Evolutionary conservation across 2,113 vertebrate species (phyloP).

Genomic region (Chitala chitala): DNA sequence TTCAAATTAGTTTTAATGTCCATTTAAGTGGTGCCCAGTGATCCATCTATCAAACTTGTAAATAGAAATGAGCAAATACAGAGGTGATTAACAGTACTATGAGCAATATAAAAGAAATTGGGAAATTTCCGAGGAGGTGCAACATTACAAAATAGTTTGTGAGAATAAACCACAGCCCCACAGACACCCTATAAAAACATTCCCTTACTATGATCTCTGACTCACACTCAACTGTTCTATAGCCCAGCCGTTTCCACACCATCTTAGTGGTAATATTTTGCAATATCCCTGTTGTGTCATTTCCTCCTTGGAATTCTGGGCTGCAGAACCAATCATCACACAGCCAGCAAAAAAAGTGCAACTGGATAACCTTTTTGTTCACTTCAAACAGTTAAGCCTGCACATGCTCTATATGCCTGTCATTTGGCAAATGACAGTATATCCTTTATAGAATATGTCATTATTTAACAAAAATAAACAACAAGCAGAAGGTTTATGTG

Average conservation of each 20-base stretch:
- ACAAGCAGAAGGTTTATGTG: too few species aligned
- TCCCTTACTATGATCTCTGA: too few species aligned
- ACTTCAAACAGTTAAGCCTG: slow-evolving; percentile 49
- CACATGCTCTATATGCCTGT: neutral
- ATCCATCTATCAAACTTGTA: neutral
- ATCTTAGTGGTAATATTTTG: slow-evolving; percentile 29
- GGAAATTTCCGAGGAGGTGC: too few species aligned
- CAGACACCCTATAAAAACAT: too few species aligned
- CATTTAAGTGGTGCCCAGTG: neutral
- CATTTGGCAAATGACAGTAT: neutral
- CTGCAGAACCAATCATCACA: slow-evolving; percentile 44
- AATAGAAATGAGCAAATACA: neutral
- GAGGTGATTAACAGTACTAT: neutral
- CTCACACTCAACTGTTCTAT: too few species aligned
- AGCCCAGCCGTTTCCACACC: slow-evolving; percentile 38
- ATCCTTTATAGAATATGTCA: neutral
- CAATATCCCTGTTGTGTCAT: slow-evolving; percentile 44
- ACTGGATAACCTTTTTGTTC: slow-evolving; percentile 42
- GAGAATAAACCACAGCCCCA: too few species aligned
- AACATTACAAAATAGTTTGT: too few species aligned
- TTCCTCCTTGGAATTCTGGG: slow-evolving; percentile 42
- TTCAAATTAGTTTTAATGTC: neutral
- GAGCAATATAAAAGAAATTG: too few species aligned
- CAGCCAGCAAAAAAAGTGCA: slow-evolving; percentile 43
- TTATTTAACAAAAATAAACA: slow-evolving; percentile 21